Conservation (phyloP, 64 coral and sea anemone species). For the Astreopora myriophthalma region DNA sequence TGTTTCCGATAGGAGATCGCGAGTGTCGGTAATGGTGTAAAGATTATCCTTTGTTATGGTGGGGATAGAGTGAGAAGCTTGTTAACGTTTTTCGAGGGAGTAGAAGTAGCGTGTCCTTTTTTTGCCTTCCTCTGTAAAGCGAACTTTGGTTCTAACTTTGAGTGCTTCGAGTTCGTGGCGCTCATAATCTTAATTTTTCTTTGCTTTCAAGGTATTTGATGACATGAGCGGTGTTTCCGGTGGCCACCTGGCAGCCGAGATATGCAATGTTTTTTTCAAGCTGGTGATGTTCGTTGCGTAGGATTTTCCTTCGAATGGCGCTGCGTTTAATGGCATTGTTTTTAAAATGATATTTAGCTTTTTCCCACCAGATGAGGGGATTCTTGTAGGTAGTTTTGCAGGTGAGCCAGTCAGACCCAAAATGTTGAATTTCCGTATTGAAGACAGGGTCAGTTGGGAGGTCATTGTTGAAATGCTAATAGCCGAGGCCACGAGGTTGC, state of each 20-base stretch:
- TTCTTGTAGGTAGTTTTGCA: not conserved
- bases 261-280: not conserved
- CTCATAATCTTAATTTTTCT: conserved; percentile 1
- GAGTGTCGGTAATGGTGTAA: not conserved
- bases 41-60: conserved; percentile 18
- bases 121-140: too few relatives aligned
- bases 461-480: not conserved
- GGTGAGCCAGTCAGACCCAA: not conserved
- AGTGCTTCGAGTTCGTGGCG: not conserved
- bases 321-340: not conserved
- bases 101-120: not conserved
- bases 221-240: not conserved
- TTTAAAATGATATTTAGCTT: conserved; percentile 33
- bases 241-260: not conserved
- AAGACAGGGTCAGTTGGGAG: not conserved
- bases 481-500: not conserved
- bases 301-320: not conserved
- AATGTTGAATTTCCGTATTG: not conserved
- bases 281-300: not conserved
- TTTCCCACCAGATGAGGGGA: conserved; percentile 24
- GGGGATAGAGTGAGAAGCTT: not conserved
- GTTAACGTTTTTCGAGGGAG: not conserved
- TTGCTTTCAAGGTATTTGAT: not conserved
- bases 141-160: not conserved
- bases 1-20: conserved; percentile 5